Percentiles rank a stretch among this genome's conserved stretches.
phyloP scores from a whole-genome alignment of 1,140 invertebrate genomes.

The Drosophila bifasciata region DNA sequence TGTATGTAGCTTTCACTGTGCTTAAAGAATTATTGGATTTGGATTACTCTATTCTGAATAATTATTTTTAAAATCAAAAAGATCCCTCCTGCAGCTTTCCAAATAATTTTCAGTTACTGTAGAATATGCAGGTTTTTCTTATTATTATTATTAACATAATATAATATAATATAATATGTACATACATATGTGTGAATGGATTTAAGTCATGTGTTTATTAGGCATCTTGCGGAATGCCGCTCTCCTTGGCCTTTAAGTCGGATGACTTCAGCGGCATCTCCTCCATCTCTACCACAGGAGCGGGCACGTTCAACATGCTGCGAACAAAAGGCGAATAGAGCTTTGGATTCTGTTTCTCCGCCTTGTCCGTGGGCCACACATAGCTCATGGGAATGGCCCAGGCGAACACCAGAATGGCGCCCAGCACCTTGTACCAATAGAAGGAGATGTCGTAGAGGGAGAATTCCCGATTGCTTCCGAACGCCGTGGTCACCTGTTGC shows the following conservation, averaged over 20 bases:
- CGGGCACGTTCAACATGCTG: conserved; percentile 29
- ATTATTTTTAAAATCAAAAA: no score
- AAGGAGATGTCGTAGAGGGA: conserved; percentile 87
- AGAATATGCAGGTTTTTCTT: not conserved
- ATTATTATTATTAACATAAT: conserved; percentile 5
- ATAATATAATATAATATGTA: conserved; percentile 15
- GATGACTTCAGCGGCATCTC: conserved; percentile 61
- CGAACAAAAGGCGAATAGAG: conserved; percentile 67
- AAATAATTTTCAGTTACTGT: no score
- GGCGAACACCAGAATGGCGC: conserved; percentile 86
- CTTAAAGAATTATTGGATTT: no score
- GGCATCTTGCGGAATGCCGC: conserved; percentile 8
- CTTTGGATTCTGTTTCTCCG: conserved; percentile 68
- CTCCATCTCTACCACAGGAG: conserved; percentile 48
- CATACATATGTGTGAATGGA: not conserved
- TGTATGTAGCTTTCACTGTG: no score
- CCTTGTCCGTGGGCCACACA: conserved; percentile 62
- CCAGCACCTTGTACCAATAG: conserved; percentile 87
- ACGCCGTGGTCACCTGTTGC: conserved; percentile 59
- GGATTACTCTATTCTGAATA: no score
- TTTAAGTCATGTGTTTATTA: not conserved
- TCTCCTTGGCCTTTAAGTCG: conserved; percentile 21
- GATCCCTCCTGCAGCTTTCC: no score
- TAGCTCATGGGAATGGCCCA: conserved; percentile 86
- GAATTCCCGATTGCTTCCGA: conserved; percentile 82